Evolutionary conservation across 2,888 invertebrate genomes (phyloP).

Genomic region (Hypomecis punctinalis): DNA sequence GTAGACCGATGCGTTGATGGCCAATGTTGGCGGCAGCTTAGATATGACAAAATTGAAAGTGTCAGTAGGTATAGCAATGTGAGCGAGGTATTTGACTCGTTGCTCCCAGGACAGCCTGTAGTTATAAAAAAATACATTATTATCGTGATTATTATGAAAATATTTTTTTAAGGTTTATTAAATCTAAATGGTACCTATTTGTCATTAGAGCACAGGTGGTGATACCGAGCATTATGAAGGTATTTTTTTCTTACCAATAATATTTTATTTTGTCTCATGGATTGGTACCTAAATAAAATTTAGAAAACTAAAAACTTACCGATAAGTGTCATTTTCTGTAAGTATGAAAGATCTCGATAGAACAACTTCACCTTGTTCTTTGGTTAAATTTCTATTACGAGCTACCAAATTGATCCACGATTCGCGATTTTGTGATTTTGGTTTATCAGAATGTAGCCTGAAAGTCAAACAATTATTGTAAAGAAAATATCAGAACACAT

Average conservation of each 20-base stretch:
- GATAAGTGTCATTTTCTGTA: not conserved
- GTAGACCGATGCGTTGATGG: constrained; percentile 1
- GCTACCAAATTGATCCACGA: constrained; percentile 2
- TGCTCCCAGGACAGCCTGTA: constrained; percentile 11
- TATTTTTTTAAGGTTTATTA: not conserved
- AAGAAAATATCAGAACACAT: not conserved
- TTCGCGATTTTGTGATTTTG: constrained; percentile 10
- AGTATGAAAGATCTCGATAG: constrained; percentile 11
- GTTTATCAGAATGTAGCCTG: constrained; percentile 1
- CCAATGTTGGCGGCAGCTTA: constrained; percentile 4
- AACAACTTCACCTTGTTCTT: constrained; percentile 5
- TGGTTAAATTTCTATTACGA: constrained; percentile 10
- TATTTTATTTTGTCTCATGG: too few species aligned
- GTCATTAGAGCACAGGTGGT: too few species aligned
- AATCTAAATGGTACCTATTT: not conserved
- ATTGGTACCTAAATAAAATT: too few species aligned
- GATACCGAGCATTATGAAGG: too few species aligned
- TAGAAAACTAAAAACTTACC: not conserved
- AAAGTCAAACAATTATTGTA: not conserved
- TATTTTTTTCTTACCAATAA: too few species aligned
- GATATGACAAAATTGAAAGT: not conserved
- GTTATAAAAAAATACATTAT: not conserved
- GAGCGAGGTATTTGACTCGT: constrained; percentile 2
- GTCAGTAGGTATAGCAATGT: constrained; percentile 1
- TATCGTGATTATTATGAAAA: not conserved